Conservation (phyloP, 2,888 invertebrate genomes). For the Cyaniris semiargus region DNA sequence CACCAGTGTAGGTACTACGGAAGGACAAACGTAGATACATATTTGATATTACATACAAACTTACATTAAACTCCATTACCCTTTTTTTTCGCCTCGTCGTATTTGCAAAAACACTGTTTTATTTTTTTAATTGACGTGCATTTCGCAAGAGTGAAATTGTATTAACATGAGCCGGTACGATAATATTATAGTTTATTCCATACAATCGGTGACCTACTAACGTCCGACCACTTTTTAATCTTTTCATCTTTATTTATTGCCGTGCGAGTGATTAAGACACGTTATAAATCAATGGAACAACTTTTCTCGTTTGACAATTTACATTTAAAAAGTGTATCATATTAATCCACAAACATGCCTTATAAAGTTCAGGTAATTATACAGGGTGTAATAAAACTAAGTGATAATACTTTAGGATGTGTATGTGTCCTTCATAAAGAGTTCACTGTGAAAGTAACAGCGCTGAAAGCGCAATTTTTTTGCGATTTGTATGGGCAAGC, state of each 20-base stretch:
- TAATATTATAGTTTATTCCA: neutral
- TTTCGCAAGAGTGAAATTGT: constrained; percentile 4
- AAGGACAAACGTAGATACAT: too few species aligned
- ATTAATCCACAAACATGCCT: neutral
- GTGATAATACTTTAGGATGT: too few species aligned
- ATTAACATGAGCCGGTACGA: neutral
- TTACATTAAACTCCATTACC: too few species aligned
- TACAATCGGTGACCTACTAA: constrained; percentile 12
- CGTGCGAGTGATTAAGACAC: constrained; percentile 5
- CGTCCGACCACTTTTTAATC: constrained; percentile 5
- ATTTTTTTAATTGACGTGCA: constrained; percentile 5
- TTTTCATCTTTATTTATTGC: constrained; percentile 19
- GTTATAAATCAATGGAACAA: constrained; percentile 13
- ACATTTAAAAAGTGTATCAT: constrained; percentile 2
- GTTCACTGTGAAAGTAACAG: too few species aligned
- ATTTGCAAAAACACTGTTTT: neutral
- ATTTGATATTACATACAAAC: too few species aligned
- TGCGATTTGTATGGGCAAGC: too few species aligned
- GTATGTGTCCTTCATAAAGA: too few species aligned
- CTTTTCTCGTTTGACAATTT: constrained; percentile 16
- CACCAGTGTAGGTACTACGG: too few species aligned
- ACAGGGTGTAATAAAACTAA: too few species aligned
- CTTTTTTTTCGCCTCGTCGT: too few species aligned
- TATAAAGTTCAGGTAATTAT: too few species aligned
- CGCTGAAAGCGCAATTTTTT: too few species aligned